Percentiles rank a stretch among this genome's conserved stretches.
Evolutionary conservation across 2,113 vertebrate species (phyloP).

Genomic region (Rhipidura dahli): DNA sequence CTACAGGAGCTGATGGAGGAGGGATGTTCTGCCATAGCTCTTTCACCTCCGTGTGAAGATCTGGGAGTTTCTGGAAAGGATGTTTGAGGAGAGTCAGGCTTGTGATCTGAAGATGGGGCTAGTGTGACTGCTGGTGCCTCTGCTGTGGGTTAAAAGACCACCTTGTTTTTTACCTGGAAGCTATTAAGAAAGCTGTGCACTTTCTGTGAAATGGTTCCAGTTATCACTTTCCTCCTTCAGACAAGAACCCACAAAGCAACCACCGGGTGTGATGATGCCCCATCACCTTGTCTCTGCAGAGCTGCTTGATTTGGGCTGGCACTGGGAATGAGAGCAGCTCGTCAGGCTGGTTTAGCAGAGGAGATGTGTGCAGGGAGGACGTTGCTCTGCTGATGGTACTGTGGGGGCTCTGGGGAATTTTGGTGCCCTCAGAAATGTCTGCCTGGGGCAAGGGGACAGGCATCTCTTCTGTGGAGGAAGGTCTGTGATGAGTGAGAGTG

Average conservation of each 20-base stretch:
- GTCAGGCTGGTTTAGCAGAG: neutral
- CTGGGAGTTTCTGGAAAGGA: neutral
- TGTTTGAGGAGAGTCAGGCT: neutral
- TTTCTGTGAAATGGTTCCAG: neutral
- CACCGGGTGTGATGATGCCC: rapidly evolving
- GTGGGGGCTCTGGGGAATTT: neutral
- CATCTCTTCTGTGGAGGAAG: neutral
- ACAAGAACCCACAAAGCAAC: neutral
- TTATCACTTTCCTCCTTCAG: neutral
- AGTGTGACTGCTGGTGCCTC: neutral
- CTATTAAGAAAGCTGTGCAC: neutral
- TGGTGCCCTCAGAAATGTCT: neutral
- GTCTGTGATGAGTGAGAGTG: neutral
- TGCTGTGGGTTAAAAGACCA: neutral
- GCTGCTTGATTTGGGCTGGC: neutral
- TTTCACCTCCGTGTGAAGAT: neutral
- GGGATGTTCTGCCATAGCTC: neutral
- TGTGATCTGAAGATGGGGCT: neutral
- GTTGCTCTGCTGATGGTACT: neutral
- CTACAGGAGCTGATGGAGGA: neutral
- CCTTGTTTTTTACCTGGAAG: neutral
- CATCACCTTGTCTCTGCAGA: neutral
- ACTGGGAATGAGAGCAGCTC: neutral
- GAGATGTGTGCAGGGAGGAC: rapidly evolving
- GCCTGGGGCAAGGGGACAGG: neutral